Evolutionary conservation across 2,797 vertebrate genomes (phyloP).

Genomic region (Hypotaenidia philippensis): DNA sequence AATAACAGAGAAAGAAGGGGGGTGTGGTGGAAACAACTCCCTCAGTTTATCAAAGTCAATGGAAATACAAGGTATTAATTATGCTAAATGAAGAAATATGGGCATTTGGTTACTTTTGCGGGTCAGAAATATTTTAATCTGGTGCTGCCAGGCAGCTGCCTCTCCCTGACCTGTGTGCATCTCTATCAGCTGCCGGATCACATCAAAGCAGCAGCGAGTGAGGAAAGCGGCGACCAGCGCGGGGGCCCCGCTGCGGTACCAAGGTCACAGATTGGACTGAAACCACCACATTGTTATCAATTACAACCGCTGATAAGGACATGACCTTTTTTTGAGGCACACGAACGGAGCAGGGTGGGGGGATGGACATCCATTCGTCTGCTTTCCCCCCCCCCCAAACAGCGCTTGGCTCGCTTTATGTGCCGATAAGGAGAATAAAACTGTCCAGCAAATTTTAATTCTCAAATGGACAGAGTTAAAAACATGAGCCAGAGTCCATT

Average conservation of each 20-base stretch:
- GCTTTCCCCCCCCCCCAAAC: neutral
- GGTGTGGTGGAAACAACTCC: neutral
- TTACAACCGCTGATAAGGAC: slow-evolving; percentile 59
- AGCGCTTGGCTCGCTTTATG: neutral
- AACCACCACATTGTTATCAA: slow-evolving; percentile 66
- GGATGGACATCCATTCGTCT: neutral
- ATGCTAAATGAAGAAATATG: slow-evolving; percentile 89
- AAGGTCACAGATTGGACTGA: slow-evolving; percentile 65
- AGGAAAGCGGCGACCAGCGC: slow-evolving; percentile 58
- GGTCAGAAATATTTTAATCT: slow-evolving; percentile 76
- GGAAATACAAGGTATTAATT: slow-evolving; percentile 90
- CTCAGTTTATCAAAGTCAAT: slow-evolving; percentile 82
- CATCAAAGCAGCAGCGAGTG: slow-evolving; percentile 79
- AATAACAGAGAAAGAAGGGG: slow-evolving; percentile 7
- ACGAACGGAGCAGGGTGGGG: neutral
- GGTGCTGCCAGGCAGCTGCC: slow-evolving; percentile 76
- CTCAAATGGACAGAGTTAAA: neutral
- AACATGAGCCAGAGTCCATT: neutral
- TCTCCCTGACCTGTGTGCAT: slow-evolving; percentile 69
- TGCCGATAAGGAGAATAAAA: neutral
- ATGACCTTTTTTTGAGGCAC: neutral
- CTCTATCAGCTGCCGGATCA: slow-evolving; percentile 72
- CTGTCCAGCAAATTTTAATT: neutral
- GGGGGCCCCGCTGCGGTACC: slow-evolving; percentile 21
- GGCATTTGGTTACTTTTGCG: slow-evolving; percentile 75